Percentiles rank a stretch among this genome's conserved stretches.
Evolutionary conservation across 1,140 invertebrate species (phyloP).

Genomic region (Linepithema humile): DNA sequence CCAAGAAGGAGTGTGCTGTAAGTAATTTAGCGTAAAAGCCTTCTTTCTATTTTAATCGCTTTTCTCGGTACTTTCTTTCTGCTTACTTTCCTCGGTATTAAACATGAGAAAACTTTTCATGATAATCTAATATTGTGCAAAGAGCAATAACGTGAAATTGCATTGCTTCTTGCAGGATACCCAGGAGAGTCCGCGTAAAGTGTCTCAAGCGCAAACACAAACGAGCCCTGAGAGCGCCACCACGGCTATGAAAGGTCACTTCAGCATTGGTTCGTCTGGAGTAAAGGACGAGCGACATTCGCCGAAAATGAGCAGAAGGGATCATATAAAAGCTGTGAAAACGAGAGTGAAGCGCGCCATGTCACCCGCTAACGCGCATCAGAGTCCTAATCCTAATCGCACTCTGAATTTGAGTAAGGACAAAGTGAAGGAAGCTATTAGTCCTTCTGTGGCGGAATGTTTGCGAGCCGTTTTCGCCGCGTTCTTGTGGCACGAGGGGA

Average conservation of each 20-base stretch:
- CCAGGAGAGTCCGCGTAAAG: conserved; percentile 82
- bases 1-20: conserved; percentile 79
- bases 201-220: conserved; percentile 91
- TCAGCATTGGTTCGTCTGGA: conserved; percentile 86
- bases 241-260: conserved; percentile 85
- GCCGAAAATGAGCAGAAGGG: conserved; percentile 87
- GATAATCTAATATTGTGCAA: not conserved
- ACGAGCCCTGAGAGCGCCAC: conserved; percentile 89
- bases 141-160: not conserved
- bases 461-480: conserved; percentile 97
- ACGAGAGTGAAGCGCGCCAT: conserved; percentile 86
- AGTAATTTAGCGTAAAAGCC: conserved; percentile 55
- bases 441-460: conserved; percentile 96
- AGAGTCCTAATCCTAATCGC: conserved; percentile 76
- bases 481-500: conserved; percentile 98
- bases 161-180: conserved; percentile 74
- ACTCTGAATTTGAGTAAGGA: conserved; percentile 79
- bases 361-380: conserved; percentile 85
- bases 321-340: conserved; percentile 84
- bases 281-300: conserved; percentile 86
- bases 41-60: not conserved
- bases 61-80: not conserved
- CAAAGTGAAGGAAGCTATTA: conserved; percentile 92
- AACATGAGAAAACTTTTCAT: not conserved
- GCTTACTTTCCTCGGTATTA: not conserved